Percentiles rank a stretch among this genome's conserved stretches.
These are phyloP conservation scores for Noctilio leporinus DNA, from an alignment of 2,113 vertebrate species.

Conservation along the genomic window DNA sequence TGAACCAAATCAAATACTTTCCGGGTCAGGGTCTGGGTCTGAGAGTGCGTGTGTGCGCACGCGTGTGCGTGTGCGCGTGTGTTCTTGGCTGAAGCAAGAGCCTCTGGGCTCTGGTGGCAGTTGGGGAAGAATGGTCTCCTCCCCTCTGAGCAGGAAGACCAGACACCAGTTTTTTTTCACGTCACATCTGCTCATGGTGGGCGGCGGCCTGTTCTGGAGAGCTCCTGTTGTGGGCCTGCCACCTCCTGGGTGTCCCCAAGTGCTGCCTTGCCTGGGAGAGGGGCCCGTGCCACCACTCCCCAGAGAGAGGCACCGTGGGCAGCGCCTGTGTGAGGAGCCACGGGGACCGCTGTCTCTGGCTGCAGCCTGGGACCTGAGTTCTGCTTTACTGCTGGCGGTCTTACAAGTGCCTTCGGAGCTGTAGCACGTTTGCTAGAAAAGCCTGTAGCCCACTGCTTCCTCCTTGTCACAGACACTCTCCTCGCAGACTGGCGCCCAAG, in stretches of 20 bases:
- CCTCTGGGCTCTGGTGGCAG: not conserved
- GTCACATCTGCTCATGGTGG: too few species aligned
- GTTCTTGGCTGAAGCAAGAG: not conserved
- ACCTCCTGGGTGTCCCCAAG: accelerated
- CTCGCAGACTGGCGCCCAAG: not conserved
- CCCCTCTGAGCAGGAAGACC: not conserved
- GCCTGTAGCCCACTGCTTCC: not conserved
- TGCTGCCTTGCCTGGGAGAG: not conserved
- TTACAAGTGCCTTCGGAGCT: not conserved
- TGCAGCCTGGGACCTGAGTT: not conserved
- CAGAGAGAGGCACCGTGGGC: not conserved
- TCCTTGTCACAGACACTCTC: not conserved
- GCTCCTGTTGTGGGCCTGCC: not conserved
- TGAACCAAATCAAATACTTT: not conserved
- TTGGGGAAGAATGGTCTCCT: not conserved
- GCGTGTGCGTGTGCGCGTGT: not conserved
- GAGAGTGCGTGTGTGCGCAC: not conserved
- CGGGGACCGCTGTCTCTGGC: not conserved
- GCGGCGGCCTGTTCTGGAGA: not conserved
- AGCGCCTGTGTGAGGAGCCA: too few species aligned
- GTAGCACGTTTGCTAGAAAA: accelerated
- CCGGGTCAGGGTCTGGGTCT: not conserved
- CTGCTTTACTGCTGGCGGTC: not conserved
- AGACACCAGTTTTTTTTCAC: not conserved
- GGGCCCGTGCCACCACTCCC: accelerated